Evolutionary conservation across 1,140 invertebrate species (phyloP).

Genomic region (Ganaspis sp.): DNA sequence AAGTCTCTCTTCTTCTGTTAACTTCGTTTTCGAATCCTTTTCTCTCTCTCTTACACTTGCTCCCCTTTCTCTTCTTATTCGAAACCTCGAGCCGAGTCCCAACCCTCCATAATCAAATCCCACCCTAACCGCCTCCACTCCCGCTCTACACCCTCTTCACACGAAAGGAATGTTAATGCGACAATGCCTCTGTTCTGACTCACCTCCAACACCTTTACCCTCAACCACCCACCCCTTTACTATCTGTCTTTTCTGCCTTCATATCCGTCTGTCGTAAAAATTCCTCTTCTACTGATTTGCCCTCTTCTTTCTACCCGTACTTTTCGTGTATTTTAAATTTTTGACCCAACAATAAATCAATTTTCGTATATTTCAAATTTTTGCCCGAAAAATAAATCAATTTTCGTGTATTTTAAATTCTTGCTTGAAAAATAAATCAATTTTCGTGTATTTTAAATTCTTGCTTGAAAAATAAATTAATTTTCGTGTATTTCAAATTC

Average conservation of each 20-base stretch:
- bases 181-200: slow-evolving; percentile 66
- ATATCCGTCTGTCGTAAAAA: background rate
- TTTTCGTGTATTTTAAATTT: no score
- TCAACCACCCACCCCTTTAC: slow-evolving; percentile 5
- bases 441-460: no score
- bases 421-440: no score
- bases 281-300: no score
- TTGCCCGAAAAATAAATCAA: no score
- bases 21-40: slow-evolving; percentile 48
- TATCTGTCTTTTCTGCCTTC: background rate
- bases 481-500: no score
- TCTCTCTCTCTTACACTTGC: slow-evolving; percentile 34
- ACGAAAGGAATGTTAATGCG: slow-evolving; percentile 76
- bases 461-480: no score
- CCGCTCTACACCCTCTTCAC: slow-evolving; percentile 68
- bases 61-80: background rate
- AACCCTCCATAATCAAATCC: slow-evolving; percentile 75
- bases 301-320: no score
- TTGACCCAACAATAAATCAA: no score
- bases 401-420: no score
- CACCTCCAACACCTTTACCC: slow-evolving; percentile 41
- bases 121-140: slow-evolving; percentile 63
- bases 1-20: slow-evolving; percentile 26
- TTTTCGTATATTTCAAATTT: no score
- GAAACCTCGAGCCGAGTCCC: slow-evolving; percentile 49